Evolutionary conservation across 2,888 invertebrate genomes (phyloP), one percentile per base, ranked within the genome.

Genomic region (Masnerella sp.): DNA sequence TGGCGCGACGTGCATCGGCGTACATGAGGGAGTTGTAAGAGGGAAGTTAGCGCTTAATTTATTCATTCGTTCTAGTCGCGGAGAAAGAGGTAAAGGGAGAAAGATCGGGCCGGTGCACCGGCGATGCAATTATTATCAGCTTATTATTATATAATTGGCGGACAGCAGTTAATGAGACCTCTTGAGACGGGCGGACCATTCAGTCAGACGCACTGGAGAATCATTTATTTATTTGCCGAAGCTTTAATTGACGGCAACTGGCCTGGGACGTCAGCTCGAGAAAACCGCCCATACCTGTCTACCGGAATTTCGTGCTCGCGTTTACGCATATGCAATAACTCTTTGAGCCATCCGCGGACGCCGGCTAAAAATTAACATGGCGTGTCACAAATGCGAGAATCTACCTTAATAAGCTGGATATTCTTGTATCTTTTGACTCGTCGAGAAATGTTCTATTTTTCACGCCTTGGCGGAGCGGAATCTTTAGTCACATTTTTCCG

Each of bases 71-170:
- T 79, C 73, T 72, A 70, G 75, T 64, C 64, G 49, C 40, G 25
- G 62, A 56, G 61, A 64, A 62, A 52, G 68, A 67, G 64, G 54
- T 32, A 54, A 30, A 45, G 64, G 51, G 51, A 45, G 68, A 58
- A 51, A 64, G 69, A 77, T 76, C 83, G 80, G 80, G 65, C 79
- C 72, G 81, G 83, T 85, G 83, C 82, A 85, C 79, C 81, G 78
- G 81, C 82, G 82, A 84, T 85, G 85, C 85, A 85, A 86, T 86
- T 86, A 85, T 86, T 86, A 85, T 84, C 83, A 83, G 83, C 85
- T 85, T 85, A 85, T 86, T 85, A 85, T 86, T 85, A 84, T 84
- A 85, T 86, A 86, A 86, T 86, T 86, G 84, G 80, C 81, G 79
- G 69, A 80, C 80, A 77, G 78, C 80, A 78, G 83, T 82, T 86